Evolutionary conservation across 2,888 invertebrate species (phyloP).

Genomic region (Cheilosia pagana): DNA sequence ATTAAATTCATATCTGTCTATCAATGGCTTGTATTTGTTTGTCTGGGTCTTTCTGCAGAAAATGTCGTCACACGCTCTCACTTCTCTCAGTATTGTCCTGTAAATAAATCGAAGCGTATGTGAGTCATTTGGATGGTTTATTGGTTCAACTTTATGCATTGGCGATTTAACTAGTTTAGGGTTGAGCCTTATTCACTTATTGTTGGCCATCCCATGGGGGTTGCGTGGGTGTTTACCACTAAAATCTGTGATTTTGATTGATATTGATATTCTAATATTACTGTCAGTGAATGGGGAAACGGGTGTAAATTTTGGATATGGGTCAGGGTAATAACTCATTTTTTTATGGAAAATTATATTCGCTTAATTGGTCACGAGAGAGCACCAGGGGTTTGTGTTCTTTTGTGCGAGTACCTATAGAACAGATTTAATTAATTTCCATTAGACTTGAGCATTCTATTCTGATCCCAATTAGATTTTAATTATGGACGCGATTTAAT

Average conservation of each 20-base stretch:
- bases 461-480: conserved; percentile 54
- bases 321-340: conserved; percentile 8
- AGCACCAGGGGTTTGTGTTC: not conserved
- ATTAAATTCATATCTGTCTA: conserved; percentile 62
- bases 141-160: conserved; percentile 53
- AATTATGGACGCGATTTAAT: conserved; percentile 55
- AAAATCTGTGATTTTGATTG: conserved; percentile 40
- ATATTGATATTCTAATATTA: conserved; percentile 52
- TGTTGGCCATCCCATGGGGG: not conserved
- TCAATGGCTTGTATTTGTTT: conserved; percentile 46
- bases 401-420: not conserved
- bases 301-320: not conserved
- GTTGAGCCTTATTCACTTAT: not conserved
- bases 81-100: conserved; percentile 4
- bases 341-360: conserved; percentile 20
- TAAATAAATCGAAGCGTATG: conserved; percentile 16
- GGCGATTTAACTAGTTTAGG: conserved; percentile 32
- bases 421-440: conserved; percentile 55
- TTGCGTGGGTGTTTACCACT: not conserved
- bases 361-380: conserved; percentile 16
- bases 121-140: conserved; percentile 41
- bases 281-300: conserved; percentile 8
- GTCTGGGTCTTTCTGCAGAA: conserved; percentile 10
- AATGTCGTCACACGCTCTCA: not conserved
- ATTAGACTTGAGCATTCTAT: conserved; percentile 27